phyloP scores from a whole-genome alignment of 1,140 invertebrate genomes.

The Dinothrombium tinctorium region DNA sequence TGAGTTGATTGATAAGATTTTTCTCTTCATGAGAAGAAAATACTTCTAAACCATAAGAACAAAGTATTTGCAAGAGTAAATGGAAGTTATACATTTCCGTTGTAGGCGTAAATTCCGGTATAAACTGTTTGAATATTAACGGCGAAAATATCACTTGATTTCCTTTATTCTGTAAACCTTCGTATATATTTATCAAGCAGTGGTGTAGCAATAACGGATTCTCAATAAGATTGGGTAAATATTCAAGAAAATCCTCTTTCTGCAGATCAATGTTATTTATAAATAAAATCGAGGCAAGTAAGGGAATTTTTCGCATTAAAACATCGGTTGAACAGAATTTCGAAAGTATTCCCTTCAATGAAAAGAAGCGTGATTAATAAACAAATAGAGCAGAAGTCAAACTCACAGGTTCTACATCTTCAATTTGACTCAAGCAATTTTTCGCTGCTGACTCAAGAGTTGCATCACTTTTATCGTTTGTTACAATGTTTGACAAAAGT shows the following conservation, averaged over 20 bases:
- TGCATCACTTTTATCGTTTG: background rate
- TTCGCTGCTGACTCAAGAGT: background rate
- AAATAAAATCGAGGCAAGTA: background rate
- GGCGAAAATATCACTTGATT: constrained; percentile 3
- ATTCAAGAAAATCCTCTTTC: background rate
- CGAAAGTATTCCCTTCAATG: background rate
- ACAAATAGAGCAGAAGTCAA: background rate
- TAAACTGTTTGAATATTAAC: constrained; percentile 10
- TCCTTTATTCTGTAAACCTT: background rate
- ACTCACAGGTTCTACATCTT: background rate
- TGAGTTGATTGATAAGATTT: constrained; percentile 12
- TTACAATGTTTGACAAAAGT: background rate
- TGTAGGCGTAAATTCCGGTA: constrained; percentile 2
- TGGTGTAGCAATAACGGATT: background rate
- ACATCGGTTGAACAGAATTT: background rate
- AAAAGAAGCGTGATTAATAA: background rate
- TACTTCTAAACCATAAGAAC: constrained; percentile 10
- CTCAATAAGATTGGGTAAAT: background rate
- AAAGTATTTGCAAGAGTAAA: constrained; percentile 5
- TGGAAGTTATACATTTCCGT: constrained; percentile 7
- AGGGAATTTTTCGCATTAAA: background rate
- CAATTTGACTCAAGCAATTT: background rate
- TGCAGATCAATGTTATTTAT: background rate
- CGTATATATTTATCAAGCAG: background rate
- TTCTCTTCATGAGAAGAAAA: constrained; percentile 12